Evolutionary conservation across 2,113 vertebrate genomes (phyloP).

Genomic region (Hyperoodon ampullatus): DNA sequence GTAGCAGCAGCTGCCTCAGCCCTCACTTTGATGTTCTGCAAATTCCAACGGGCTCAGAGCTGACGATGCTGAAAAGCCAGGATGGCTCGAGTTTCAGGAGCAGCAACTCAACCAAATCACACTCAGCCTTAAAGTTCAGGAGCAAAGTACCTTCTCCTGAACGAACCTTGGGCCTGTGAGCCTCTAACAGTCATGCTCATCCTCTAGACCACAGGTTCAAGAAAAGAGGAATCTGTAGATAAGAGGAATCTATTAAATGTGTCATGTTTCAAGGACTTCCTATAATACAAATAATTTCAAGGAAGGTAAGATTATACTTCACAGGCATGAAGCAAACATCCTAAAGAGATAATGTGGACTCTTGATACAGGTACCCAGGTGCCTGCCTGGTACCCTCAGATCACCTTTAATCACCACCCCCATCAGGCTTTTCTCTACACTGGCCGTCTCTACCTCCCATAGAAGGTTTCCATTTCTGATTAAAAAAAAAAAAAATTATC

Average conservation of each 20-base stretch:
- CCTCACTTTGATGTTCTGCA: constrained; percentile 67
- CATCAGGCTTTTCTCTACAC: not conserved
- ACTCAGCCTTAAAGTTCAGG: not conserved
- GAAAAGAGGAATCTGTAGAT: not conserved
- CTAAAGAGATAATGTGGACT: not conserved
- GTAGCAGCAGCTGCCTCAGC: constrained; percentile 59
- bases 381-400: not conserved
- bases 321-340: not conserved
- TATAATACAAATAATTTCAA: not conserved
- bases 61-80: constrained; percentile 5
- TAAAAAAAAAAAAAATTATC: not conserved
- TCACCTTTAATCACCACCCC: not conserved
- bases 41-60: constrained; percentile 65
- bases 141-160: not conserved
- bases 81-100: constrained; percentile 61
- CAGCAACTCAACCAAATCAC: not conserved
- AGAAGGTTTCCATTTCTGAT: constrained; percentile 8
- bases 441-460: not conserved
- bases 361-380: not conserved
- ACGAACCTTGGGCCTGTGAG: not conserved
- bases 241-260: not conserved
- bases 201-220: not conserved
- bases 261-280: not conserved
- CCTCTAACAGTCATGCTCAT: not conserved
- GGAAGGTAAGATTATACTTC: not conserved